These are phyloP conservation scores for Paradoxurus hermaphroditus DNA, from an alignment of 2,113 vertebrate genomes.

Conservation along the genomic window DNA sequence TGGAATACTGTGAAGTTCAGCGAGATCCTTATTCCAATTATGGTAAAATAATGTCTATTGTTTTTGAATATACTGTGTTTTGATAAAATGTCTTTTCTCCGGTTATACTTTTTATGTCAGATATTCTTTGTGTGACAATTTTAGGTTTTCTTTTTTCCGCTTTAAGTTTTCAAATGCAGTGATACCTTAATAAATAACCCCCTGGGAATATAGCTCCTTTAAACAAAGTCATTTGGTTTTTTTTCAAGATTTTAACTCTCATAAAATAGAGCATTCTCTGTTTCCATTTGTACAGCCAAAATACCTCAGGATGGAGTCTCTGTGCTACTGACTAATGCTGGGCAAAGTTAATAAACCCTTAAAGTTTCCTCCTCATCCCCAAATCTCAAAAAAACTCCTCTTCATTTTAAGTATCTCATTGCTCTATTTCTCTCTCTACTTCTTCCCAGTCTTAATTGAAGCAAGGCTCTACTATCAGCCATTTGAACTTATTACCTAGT, in stretches of 20 bases:
- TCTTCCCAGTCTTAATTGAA: neutral
- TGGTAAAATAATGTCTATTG: conserved; percentile 72
- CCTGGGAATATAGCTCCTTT: neutral
- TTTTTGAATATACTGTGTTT: conserved; percentile 5
- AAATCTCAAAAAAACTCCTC: neutral
- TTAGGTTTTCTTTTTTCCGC: neutral
- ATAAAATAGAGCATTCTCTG: conserved; percentile 11
- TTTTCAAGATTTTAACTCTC: neutral
- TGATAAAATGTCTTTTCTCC: conserved; percentile 29
- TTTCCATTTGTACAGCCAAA: neutral
- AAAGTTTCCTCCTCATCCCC: neutral
- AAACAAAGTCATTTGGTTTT: neutral
- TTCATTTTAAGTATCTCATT: neutral
- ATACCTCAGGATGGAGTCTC: neutral
- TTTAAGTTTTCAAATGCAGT: conserved; percentile 18
- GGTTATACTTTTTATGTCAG: neutral
- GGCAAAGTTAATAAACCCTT: neutral
- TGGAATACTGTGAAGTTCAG: conserved; percentile 96
- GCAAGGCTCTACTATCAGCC: neutral
- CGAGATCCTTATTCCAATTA: conserved; percentile 88
- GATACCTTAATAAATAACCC: neutral
- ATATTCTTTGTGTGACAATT: neutral
- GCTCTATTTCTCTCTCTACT: neutral
- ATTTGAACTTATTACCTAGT: conserved; percentile 11
- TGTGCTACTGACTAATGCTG: neutral